phyloP scores from a whole-genome alignment of 37 sponge, comb jelly and placozoan species.

The Halichondria panicea region DNA sequence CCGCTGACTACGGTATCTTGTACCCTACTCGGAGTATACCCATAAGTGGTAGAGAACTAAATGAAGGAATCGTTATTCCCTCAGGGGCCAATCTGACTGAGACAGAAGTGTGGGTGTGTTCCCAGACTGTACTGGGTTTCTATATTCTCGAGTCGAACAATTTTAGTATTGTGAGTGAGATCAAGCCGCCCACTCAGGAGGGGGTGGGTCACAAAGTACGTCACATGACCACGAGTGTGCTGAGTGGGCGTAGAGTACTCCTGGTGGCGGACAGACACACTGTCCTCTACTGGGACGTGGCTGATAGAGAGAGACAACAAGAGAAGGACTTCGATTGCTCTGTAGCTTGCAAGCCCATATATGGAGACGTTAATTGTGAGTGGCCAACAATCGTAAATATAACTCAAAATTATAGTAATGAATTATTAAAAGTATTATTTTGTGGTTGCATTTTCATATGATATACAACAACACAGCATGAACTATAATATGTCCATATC shows the following conservation, averaged over 20 bases:
- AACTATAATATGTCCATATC: too few species aligned
- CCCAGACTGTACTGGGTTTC: conserved; percentile 10
- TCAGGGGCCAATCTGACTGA: background rate
- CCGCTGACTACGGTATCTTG: background rate
- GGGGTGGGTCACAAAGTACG: background rate
- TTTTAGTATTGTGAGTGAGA: conserved; percentile 5
- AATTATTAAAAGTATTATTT: too few species aligned
- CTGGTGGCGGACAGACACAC: conserved; percentile 29
- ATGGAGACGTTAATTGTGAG: conserved; percentile 16
- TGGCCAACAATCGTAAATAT: too few species aligned
- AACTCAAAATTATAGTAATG: too few species aligned
- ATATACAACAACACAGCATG: too few species aligned
- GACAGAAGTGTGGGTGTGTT: conserved; percentile 37
- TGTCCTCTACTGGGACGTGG: conserved; percentile 22
- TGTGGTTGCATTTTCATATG: too few species aligned
- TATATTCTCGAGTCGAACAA: background rate
- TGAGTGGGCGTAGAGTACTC: background rate
- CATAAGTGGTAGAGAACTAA: background rate
- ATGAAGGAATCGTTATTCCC: conserved; percentile 29
- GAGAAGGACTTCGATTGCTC: conserved; percentile 1
- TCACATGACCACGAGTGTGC: conserved; percentile 5
- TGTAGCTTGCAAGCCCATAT: conserved; percentile 3
- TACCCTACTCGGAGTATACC: background rate
- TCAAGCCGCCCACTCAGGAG: background rate
- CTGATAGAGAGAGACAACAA: background rate